Evolutionary conservation across 2,888 invertebrate species (phyloP).

Genomic region (Harpalus rufipes): DNA sequence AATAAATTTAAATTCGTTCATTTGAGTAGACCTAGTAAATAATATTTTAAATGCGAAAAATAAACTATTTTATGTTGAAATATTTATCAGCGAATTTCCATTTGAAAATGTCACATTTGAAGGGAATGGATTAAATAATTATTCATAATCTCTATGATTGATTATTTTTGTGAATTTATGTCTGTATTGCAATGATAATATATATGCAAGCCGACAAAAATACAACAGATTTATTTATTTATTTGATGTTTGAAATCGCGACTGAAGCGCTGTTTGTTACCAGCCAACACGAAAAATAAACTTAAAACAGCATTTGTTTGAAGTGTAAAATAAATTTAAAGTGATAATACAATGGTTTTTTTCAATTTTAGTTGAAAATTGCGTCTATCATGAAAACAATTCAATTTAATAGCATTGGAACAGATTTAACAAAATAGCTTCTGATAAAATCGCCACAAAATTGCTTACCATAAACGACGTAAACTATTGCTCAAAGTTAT

Average conservation of each 20-base stretch:
- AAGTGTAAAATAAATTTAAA: not conserved
- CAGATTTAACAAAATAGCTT: not conserved
- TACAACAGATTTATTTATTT: not conserved
- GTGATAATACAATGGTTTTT: not conserved
- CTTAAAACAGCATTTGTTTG: not conserved
- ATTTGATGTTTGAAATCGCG: not conserved
- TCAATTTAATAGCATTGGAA: not conserved
- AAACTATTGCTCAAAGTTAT: too few relatives aligned
- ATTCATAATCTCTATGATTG: not conserved
- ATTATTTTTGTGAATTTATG: conserved; percentile 4
- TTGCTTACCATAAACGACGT: not conserved
- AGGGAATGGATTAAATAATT: conserved; percentile 3
- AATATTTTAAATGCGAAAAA: not conserved
- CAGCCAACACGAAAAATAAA: not conserved
- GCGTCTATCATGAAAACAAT: not conserved
- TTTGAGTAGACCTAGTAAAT: not conserved
- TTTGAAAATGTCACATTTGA: not conserved
- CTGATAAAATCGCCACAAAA: not conserved
- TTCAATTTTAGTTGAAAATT: conserved; percentile 1
- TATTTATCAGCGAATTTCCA: not conserved
- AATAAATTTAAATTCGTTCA: not conserved
- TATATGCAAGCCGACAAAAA: not conserved
- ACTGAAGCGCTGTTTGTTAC: not conserved
- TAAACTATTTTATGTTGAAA: not conserved
- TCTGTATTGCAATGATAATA: not conserved